A percentile compares a stretch with the other conserved stretches of the same genome.
Evolutionary conservation across 2,888 invertebrate species (phyloP).

Genomic region (Cartodere bifasciata): DNA sequence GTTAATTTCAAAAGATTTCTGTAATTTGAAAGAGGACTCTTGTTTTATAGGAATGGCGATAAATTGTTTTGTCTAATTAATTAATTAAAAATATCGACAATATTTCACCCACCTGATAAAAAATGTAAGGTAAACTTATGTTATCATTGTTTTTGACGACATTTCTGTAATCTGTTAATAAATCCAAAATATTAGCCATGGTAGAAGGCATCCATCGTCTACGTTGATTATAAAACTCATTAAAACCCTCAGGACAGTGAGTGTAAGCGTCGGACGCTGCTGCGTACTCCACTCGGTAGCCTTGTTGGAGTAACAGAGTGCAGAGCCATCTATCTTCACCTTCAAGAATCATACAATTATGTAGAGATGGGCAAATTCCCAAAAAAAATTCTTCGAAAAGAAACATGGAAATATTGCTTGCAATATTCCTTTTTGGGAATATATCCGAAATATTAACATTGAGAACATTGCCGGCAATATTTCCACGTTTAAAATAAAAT

Average conservation of each 20-base stretch:
- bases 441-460: no score
- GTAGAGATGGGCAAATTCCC: no score
- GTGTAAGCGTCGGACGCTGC: constrained; percentile 93
- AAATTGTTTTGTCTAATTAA: not conserved
- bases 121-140: constrained; percentile 70
- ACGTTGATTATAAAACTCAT: constrained; percentile 89
- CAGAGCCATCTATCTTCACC: constrained; percentile 96
- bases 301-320: constrained; percentile 79
- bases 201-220: constrained; percentile 95
- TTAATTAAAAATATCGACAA: not conserved
- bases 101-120: constrained; percentile 45
- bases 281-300: constrained; percentile 86
- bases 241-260: constrained; percentile 84
- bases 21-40: no score
- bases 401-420: no score
- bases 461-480: no score
- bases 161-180: constrained; percentile 62
- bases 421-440: no score
- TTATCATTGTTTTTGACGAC: constrained; percentile 78
- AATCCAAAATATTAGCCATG: constrained; percentile 86
- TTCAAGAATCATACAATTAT: no score
- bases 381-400: no score
- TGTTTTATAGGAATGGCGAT: no score
- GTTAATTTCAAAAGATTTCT: no score
- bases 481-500: no score